A percentile compares a stretch with the other conserved stretches of the same genome.
Evolutionary conservation across 2,888 invertebrate genomes (phyloP).

Genomic region (Nomada ruficornis): DNA sequence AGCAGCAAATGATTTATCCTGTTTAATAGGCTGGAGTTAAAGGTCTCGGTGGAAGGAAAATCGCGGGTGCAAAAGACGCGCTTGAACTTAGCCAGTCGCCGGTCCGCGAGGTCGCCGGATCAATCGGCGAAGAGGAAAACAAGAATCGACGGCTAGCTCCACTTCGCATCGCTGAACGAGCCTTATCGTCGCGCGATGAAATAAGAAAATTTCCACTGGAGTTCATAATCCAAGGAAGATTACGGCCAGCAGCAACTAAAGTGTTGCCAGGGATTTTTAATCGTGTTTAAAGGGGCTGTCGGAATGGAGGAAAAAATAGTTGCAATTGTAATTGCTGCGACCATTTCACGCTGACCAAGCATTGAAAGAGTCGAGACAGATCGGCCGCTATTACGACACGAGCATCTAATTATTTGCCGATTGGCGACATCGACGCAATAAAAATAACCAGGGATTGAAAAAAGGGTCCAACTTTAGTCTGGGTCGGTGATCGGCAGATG

Average conservation of each 20-base stretch:
- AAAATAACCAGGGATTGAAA: constrained; percentile 32
- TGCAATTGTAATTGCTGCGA: background rate
- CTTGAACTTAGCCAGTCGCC: constrained; percentile 69
- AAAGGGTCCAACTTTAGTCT: constrained; percentile 19
- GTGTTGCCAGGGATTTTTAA: background rate
- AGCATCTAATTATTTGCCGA: constrained; percentile 17
- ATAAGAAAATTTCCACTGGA: constrained; percentile 40
- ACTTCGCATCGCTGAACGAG: constrained; percentile 27
- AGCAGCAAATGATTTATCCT: background rate
- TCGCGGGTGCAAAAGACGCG: constrained; percentile 55
- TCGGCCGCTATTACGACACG: background rate
- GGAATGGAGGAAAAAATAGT: background rate
- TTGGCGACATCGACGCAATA: constrained; percentile 3
- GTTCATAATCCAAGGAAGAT: constrained; percentile 31
- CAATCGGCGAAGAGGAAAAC: constrained; percentile 54
- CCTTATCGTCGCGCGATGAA: constrained; percentile 32
- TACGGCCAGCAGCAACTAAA: background rate
- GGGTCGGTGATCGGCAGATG: constrained; percentile 2
- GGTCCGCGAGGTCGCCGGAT: constrained; percentile 72
- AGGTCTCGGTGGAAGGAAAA: constrained; percentile 20
- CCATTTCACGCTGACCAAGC: background rate
- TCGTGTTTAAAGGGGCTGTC: background rate
- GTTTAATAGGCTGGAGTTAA: background rate
- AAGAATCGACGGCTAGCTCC: constrained; percentile 40
- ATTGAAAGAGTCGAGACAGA: background rate